Evolutionary conservation across 1,140 invertebrate genomes (phyloP).

Genomic region (Armadillidium nasatum): DNA sequence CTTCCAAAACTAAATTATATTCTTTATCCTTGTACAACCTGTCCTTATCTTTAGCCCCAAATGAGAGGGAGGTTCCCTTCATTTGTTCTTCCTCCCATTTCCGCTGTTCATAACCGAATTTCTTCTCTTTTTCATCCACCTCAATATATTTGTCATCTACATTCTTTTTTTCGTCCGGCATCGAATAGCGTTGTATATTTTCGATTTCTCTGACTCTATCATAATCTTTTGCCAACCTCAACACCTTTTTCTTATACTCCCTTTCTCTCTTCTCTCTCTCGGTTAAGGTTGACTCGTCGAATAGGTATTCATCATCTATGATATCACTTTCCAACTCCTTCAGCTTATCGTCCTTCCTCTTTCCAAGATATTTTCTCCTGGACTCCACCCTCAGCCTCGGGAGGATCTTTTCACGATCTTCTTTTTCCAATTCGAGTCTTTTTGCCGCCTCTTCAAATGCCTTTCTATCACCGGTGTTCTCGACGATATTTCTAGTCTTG

Average conservation of each 20-base stretch:
- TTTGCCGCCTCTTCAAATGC: slow-evolving; percentile 88
- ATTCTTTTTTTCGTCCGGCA: slow-evolving; percentile 67
- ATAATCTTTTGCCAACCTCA: slow-evolving; percentile 90
- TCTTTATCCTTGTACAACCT: slow-evolving; percentile 58
- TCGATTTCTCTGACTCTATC: slow-evolving; percentile 86
- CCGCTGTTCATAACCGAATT: slow-evolving; percentile 86
- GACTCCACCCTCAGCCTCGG: slow-evolving; percentile 86
- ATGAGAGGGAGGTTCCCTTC: slow-evolving; percentile 81
- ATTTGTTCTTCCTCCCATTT: slow-evolving; percentile 99
- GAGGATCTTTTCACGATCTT: slow-evolving; percentile 78
- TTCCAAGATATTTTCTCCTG: slow-evolving; percentile 86
- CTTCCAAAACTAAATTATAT: slow-evolving; percentile 90
- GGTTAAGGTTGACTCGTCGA: slow-evolving; percentile 77
- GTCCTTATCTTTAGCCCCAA: slow-evolving; percentile 83
- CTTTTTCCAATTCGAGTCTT: slow-evolving; percentile 76
- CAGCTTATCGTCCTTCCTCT: slow-evolving; percentile 93
- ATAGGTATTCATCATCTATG: slow-evolving; percentile 93
- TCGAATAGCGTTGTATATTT: slow-evolving; percentile 85
- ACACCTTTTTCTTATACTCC: slow-evolving; percentile 84
- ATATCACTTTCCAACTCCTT: slow-evolving; percentile 92
- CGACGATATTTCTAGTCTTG: slow-evolving; percentile 75
- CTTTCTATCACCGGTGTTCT: slow-evolving; percentile 60
- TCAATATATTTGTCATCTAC: slow-evolving; percentile 67
- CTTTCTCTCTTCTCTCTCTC: slow-evolving; percentile 75
- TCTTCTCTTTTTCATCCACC: slow-evolving; percentile 77